Evolutionary conservation across 2,113 vertebrate species (phyloP).

Genomic region (human (Homo sapiens)): GRCh38 chr2:218859001-218859500

Average conservation of each 20-base stretch:
- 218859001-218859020: neutral
- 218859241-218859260: neutral
- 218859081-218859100: neutral
- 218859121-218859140: neutral
- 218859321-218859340: neutral
- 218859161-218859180: neutral
- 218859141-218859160: neutral
- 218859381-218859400: conserved; percentile 79
- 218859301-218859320: conserved; percentile 28
- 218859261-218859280: neutral
- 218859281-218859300: neutral
- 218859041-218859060: neutral
- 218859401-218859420: conserved; percentile 82
- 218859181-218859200: neutral
- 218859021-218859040: neutral
- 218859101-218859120: neutral
- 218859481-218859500: neutral
- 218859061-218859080: neutral
- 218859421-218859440: conserved; percentile 79
- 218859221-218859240: neutral
- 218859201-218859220: neutral
- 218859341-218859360: conserved; percentile 32
- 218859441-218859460: conserved; percentile 55
- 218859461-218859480: conserved; percentile 54
- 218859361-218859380: neutral